Conservation (phyloP, 2,113 vertebrate species). For the Pelecanus crispus region DNA sequence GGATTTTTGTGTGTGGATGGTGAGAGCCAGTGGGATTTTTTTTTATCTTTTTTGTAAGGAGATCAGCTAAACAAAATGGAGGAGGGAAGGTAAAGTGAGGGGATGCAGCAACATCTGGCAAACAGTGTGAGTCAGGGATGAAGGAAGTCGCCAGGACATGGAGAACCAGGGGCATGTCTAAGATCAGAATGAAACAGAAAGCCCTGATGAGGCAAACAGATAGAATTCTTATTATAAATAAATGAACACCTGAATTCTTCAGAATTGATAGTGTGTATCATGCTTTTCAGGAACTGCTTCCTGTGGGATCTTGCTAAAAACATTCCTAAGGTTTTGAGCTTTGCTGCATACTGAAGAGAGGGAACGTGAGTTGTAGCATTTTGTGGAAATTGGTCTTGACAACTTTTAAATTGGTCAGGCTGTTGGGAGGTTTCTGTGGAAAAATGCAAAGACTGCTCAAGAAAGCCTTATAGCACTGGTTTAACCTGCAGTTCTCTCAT, state of each 20-base stretch:
- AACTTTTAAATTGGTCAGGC: background rate
- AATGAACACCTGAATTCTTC: background rate
- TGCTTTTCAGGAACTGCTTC: background rate
- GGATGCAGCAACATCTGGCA: background rate
- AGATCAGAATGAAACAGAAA: background rate
- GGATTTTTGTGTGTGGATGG: background rate
- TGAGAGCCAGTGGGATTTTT: background rate
- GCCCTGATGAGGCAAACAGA: background rate
- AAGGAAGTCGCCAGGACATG: background rate
- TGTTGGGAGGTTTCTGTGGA: background rate
- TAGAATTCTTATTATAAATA: background rate
- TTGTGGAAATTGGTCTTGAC: background rate
- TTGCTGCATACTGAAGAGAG: background rate
- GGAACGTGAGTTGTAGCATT: background rate
- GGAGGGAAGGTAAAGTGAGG: background rate
- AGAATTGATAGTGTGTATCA: fast-evolving
- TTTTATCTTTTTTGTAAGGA: background rate
- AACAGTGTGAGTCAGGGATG: background rate
- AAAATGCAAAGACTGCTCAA: background rate
- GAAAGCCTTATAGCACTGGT: background rate
- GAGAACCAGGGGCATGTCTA: background rate
- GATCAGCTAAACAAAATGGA: background rate
- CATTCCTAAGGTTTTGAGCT: background rate
- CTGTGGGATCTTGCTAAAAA: background rate
- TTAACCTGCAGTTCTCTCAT: background rate